These are phyloP conservation scores for Diarsia rubi DNA, from an alignment of 2,888 invertebrate species.

Conservation along the genomic window DNA sequence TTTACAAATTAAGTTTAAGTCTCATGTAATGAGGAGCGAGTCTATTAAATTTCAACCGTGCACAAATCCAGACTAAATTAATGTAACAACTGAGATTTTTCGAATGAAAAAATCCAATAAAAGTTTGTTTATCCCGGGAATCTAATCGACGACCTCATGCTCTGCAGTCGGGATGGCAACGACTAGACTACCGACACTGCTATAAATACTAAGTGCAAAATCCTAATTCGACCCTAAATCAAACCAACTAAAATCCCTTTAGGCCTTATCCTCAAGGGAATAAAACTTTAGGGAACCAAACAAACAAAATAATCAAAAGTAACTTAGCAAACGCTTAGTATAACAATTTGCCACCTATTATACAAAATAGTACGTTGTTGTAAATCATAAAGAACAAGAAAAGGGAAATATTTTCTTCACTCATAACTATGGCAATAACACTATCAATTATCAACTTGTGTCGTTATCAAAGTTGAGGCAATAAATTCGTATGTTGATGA, in stretches of 20 bases:
- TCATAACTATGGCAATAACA: constrained; percentile 41
- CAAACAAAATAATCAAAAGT: constrained; percentile 58
- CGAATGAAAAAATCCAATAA: not conserved
- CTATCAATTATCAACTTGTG: constrained; percentile 55
- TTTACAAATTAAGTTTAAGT: no score
- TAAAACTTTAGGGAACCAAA: constrained; percentile 32
- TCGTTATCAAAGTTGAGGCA: constrained; percentile 33
- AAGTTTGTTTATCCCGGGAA: not conserved
- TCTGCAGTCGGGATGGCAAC: not conserved
- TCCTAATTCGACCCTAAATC: constrained; percentile 9
- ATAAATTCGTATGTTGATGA: constrained; percentile 36
- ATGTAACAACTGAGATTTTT: no score
- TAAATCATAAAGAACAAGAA: constrained; percentile 53
- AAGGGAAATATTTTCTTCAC: constrained; percentile 33
- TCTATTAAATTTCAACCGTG: no score
- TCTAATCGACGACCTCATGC: not conserved
- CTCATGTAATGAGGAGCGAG: no score
- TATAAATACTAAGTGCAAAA: constrained; percentile 4
- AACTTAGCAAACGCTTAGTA: constrained; percentile 48
- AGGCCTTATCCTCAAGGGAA: constrained; percentile 6
- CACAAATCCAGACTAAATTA: no score
- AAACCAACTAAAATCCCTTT: not conserved
- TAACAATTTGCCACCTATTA: constrained; percentile 42
- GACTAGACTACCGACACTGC: not conserved
- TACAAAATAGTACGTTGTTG: constrained; percentile 31